These are phyloP conservation scores for Etheostoma perlongum DNA, from an alignment of 2,797 vertebrate species.

Conservation along the genomic window DNA sequence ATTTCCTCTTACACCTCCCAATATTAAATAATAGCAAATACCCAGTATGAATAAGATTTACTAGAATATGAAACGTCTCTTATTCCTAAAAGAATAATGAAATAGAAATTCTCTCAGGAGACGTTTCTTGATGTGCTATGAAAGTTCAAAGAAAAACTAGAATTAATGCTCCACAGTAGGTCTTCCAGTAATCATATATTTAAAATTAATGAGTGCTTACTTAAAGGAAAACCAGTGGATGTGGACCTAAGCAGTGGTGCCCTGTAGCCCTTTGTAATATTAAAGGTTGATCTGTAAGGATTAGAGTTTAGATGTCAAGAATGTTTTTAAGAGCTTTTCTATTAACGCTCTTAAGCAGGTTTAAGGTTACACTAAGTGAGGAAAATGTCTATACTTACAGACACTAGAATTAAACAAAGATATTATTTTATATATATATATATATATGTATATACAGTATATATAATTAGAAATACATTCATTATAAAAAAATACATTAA, in stretches of 20 bases:
- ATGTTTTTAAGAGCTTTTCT: conserved; percentile 11
- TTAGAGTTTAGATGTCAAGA: conserved; percentile 32
- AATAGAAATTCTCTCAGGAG: neutral
- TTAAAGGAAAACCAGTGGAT: neutral
- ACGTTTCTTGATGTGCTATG: neutral
- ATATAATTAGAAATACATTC: too few species aligned
- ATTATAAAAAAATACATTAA: neutral
- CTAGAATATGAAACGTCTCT: conserved; percentile 3
- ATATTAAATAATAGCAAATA: neutral
- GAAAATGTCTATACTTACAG: neutral
- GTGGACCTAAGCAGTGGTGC: conserved; percentile 4
- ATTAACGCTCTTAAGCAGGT: neutral
- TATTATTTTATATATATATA: neutral
- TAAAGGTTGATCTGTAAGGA: conserved; percentile 23
- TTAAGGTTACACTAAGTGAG: conserved; percentile 8
- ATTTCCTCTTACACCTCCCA: neutral
- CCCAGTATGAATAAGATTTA: neutral
- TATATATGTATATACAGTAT: too few species aligned
- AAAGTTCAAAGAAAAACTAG: conserved; percentile 7
- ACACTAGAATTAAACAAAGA: neutral
- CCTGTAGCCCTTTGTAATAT: conserved; percentile 8
- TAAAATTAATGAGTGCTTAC: conserved; percentile 5
- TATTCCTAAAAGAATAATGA: neutral
- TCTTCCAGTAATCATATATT: conserved; percentile 11
- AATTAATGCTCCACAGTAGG: neutral